Evolutionary conservation across 2,888 invertebrate species (phyloP).

Genomic region (Ophion costatus): DNA sequence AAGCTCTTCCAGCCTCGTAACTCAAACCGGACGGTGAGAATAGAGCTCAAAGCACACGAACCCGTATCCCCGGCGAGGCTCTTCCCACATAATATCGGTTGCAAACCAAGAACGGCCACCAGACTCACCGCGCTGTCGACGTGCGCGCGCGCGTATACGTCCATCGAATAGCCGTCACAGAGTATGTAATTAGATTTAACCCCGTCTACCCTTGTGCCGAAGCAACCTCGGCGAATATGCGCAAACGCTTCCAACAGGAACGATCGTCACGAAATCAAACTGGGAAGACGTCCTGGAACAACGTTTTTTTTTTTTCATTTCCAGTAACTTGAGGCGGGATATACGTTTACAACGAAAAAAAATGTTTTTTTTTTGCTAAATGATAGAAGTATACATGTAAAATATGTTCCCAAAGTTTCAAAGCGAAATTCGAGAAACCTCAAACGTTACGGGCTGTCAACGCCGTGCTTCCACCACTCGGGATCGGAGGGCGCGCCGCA

Average conservation of each 20-base stretch:
- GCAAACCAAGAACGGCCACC: conserved; percentile 74
- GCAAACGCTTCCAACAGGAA: not conserved
- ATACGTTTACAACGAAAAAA: too few species aligned
- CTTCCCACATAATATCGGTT: conserved; percentile 73
- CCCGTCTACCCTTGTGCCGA: conserved; percentile 5
- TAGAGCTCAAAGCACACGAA: conserved; percentile 25
- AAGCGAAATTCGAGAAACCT: too few species aligned
- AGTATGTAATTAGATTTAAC: conserved; percentile 82
- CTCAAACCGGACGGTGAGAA: conserved; percentile 74
- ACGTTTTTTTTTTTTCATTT: too few species aligned
- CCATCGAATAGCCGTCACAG: conserved; percentile 81
- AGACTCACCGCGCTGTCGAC: conserved; percentile 56
- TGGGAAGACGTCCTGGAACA: too few species aligned
- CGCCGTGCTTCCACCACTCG: too few species aligned
- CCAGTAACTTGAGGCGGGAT: too few species aligned
- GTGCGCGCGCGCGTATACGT: conserved; percentile 63
- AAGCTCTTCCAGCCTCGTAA: conserved; percentile 62
- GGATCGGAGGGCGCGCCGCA: too few species aligned
- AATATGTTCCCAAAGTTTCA: too few species aligned
- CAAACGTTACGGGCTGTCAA: too few species aligned
- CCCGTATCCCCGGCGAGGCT: conserved; percentile 44
- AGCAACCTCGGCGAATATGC: not conserved
- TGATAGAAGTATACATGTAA: too few species aligned
- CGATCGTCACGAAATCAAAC: too few species aligned
- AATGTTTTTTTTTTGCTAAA: too few species aligned